These are phyloP conservation scores for Channallabes apus DNA, from an alignment of 2,797 vertebrate genomes.

Conservation along the genomic window DNA sequence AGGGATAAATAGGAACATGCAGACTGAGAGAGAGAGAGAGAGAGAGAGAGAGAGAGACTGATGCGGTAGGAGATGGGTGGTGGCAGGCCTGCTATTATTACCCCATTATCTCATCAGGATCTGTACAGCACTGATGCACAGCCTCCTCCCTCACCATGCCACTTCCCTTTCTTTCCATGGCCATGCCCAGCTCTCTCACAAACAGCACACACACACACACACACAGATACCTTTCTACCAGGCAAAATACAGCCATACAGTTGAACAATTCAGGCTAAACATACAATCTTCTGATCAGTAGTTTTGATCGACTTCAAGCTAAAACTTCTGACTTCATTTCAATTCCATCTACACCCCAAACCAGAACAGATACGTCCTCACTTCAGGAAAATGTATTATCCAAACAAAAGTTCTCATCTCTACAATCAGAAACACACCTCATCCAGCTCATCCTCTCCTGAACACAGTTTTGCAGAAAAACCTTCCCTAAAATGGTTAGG, in stretches of 20 bases:
- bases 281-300: background rate
- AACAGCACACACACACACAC: slow-evolving; percentile 6
- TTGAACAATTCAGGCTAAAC: background rate
- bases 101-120: slow-evolving; percentile 87
- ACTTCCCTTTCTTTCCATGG: slow-evolving; percentile 14
- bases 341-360: slow-evolving; percentile 4
- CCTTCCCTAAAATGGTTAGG: slow-evolving; percentile 88
- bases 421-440: slow-evolving; percentile 27
- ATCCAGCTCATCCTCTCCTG: slow-evolving; percentile 6
- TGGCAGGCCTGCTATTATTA: slow-evolving; percentile 86
- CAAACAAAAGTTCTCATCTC: slow-evolving; percentile 3
- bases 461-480: slow-evolving; percentile 47
- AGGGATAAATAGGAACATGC: slow-evolving; percentile 26
- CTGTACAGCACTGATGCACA: slow-evolving; percentile 80
- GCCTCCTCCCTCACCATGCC: slow-evolving; percentile 73
- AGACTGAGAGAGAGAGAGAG: slow-evolving; percentile 1
- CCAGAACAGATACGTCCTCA: slow-evolving; percentile 6
- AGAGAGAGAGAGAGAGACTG: slow-evolving; percentile 13
- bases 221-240: slow-evolving; percentile 11
- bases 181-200: slow-evolving; percentile 20
- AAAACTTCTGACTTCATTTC: slow-evolving; percentile 37
- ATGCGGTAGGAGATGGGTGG: slow-evolving; percentile 67
- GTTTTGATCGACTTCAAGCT: background rate
- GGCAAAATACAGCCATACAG: background rate
- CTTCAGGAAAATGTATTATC: background rate